Evolutionary conservation across 2,113 vertebrate species (phyloP).

Genomic region (Amphilophus citrinellus): DNA sequence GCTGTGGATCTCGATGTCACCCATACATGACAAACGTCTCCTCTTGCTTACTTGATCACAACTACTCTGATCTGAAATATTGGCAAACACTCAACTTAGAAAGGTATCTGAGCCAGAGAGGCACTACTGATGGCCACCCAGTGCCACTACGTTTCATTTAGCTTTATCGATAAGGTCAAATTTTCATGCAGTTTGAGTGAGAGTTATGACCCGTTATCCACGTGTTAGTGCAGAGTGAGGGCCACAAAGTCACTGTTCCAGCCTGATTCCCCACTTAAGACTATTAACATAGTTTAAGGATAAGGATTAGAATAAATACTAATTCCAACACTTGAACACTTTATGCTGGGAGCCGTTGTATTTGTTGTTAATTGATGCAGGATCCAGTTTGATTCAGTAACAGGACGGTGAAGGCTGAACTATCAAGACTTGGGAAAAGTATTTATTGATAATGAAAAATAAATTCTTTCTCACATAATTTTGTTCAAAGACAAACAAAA

Average conservation of each 20-base stretch:
- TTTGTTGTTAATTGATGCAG: background rate
- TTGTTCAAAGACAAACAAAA: too few species aligned
- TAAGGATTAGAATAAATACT: constrained; percentile 39
- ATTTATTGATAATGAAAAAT: background rate
- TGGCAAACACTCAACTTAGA: background rate
- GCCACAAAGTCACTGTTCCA: background rate
- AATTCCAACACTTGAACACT: constrained; percentile 33
- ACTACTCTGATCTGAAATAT: background rate
- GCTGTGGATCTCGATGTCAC: background rate
- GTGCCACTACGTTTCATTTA: too few species aligned
- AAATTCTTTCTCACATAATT: background rate
- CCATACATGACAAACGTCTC: too few species aligned
- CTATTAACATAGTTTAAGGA: constrained; percentile 58
- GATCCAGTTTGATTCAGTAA: background rate
- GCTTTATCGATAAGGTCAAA: too few species aligned
- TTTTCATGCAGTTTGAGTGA: too few species aligned
- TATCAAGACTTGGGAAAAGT: too few species aligned
- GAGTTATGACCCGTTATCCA: too few species aligned
- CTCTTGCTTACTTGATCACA: background rate
- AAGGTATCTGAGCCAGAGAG: too few species aligned
- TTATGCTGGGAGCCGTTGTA: constrained; percentile 28
- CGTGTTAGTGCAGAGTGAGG: background rate
- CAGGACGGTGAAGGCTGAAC: background rate
- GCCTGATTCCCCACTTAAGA: constrained; percentile 29
- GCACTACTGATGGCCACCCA: too few species aligned